Evolutionary conservation across 2,888 invertebrate species (phyloP), one percentile per base, ranked within the genome.

Genomic region (Diplolepis rosae): DNA sequence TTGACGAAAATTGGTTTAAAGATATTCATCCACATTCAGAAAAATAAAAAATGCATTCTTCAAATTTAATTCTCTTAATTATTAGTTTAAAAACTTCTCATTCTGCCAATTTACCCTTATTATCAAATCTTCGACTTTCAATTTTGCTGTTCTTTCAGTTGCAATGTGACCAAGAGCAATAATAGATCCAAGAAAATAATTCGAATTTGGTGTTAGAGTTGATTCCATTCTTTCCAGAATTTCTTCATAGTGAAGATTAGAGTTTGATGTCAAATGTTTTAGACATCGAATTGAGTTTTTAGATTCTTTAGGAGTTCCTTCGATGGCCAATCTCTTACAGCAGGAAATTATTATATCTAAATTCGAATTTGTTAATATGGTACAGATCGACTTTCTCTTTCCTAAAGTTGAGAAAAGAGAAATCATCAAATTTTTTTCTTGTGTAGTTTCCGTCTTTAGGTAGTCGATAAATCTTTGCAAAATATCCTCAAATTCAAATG

Each of bases 131-230:
- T 52, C 27, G 24, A 52, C 27, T 27, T n/a, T 6, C 2, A 2
- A 27, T 28, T 52, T 28, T n/a, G n/a, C 2, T n/a, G 52, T 2
- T 5, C 27, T 52, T 28, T 52, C 52, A 7, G 27, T n/a, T n/a
- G 27, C 52, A 6, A 52, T 52, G n/a, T 27, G n/a, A n/a, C 52
- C 52, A n/a, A 52, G 15, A 28, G 52, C 52, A 4, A 52, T n/a
- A 24, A 52, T 24, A 15, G 52, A 52, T 27, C 52, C 52, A 5
- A 52, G 52, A 28, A 52, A 52, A 28, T 28, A 28, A n/a, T 28
- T n/a, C n/a, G 52, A 52, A 27, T 1, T n/a, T 28, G n/a, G 27
- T 27, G 13, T 4, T 2, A 28, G n/a, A 28, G 9, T 3, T 13
- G 9, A 2, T 39, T 28, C 27, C 27, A 52, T 52, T 5, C n/a